Percentiles rank a stretch among this genome's conserved stretches.
Conservation (phyloP, 2,113 vertebrate genomes). For the Salvelinus namaycush region DNA sequence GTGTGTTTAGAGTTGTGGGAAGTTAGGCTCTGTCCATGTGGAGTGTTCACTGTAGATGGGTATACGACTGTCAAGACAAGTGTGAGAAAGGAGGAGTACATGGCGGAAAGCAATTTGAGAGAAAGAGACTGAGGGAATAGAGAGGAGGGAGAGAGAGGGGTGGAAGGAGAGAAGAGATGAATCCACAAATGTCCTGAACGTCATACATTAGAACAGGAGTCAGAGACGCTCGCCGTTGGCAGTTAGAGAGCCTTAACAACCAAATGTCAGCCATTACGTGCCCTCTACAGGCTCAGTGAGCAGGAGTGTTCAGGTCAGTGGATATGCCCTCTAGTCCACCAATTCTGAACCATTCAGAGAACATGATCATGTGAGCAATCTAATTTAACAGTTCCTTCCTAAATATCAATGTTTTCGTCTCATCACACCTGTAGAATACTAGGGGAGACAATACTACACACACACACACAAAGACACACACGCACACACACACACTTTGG, state of each 20-base stretch:
- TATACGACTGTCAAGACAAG: constrained; percentile 61
- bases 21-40: constrained; percentile 37
- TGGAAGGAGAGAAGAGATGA: constrained; percentile 29
- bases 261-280: constrained; percentile 72
- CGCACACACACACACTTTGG: background rate
- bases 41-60: constrained; percentile 46
- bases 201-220: constrained; percentile 54
- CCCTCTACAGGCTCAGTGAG: constrained; percentile 66
- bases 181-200: constrained; percentile 42
- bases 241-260: constrained; percentile 69
- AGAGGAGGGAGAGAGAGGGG: constrained; percentile 41
- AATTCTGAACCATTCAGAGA: constrained; percentile 53
- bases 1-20: background rate
- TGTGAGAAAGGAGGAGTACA: constrained; percentile 36
- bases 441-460: background rate
- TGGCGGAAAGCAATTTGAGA: constrained; percentile 51
- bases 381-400: background rate
- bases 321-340: constrained; percentile 54
- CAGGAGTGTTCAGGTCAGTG: constrained; percentile 60
- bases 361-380: constrained; percentile 9
- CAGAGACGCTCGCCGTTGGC: constrained; percentile 25
- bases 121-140: constrained; percentile 47
- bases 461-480: background rate
- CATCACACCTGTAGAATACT: background rate
- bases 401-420: too few species aligned